Percentiles rank a stretch among this genome's conserved stretches.
Conservation (phyloP, 2,888 invertebrate genomes). For the Chloroclysta siterata region DNA sequence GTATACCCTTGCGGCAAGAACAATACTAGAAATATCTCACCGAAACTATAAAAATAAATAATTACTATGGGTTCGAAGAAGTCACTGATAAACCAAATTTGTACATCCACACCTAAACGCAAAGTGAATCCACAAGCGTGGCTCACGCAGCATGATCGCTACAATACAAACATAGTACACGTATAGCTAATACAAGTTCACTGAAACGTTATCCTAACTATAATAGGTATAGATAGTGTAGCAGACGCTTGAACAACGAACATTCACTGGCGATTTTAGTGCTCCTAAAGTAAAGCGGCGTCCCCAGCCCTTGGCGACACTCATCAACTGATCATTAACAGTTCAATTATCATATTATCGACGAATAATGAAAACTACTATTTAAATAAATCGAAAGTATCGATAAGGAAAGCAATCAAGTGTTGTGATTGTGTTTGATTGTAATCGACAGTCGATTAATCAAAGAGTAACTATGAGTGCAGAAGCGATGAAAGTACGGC, state of each 20-base stretch:
- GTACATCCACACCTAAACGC: constrained; percentile 65
- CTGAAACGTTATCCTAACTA: constrained; percentile 75
- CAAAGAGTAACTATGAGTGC: constrained; percentile 21
- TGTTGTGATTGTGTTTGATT: constrained; percentile 20
- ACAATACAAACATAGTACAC: constrained; percentile 52
- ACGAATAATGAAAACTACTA: constrained; percentile 13
- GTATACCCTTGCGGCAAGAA: constrained; percentile 83
- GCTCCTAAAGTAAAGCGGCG: constrained; percentile 66
- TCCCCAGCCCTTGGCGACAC: constrained; percentile 39
- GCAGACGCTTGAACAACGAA: constrained; percentile 66
- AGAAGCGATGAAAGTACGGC: constrained; percentile 6
- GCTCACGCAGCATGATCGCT: constrained; percentile 48
- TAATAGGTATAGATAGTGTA: constrained; percentile 62
- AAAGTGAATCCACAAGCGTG: constrained; percentile 19
- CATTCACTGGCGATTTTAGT: constrained; percentile 70
- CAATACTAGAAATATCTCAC: constrained; percentile 71
- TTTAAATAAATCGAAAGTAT: constrained; percentile 16
- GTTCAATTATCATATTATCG: constrained; percentile 1
- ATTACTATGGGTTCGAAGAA: constrained; percentile 64
- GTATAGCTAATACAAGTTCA: constrained; percentile 71
- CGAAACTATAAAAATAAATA: constrained; percentile 72
- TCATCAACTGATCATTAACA: constrained; percentile 1
- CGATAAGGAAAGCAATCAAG: constrained; percentile 29
- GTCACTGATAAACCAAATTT: constrained; percentile 75
- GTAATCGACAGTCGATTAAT: constrained; percentile 21